These are phyloP conservation scores for Autographa pulchrina DNA, from an alignment of 2,888 invertebrate genomes.

Conservation along the genomic window DNA sequence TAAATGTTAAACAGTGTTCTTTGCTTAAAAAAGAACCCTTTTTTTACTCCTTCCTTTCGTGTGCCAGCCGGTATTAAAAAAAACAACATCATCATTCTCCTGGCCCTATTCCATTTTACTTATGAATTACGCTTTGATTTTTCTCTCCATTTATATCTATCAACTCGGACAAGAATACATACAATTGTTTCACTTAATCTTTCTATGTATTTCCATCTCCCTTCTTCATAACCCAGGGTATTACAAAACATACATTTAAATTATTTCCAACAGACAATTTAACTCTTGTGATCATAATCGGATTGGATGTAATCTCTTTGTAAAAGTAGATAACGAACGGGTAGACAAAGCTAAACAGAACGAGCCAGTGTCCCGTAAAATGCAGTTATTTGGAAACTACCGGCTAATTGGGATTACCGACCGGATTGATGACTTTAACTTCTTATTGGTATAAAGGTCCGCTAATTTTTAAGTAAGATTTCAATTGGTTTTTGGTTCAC, in stretches of 20 bases:
- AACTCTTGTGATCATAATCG: slow-evolving; percentile 4
- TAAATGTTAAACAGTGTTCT: slow-evolving; percentile 33
- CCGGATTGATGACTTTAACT: neutral
- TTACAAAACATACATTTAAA: neutral
- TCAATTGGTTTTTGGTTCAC: neutral
- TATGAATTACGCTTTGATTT: neutral
- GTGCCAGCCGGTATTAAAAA: neutral
- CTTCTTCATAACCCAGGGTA: neutral
- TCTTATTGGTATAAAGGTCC: neutral
- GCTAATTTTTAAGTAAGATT: neutral
- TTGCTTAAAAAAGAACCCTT: slow-evolving; percentile 21
- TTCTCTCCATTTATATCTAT: neutral
- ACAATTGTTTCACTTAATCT: neutral
- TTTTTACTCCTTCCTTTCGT: slow-evolving; percentile 27
- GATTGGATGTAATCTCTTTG: neutral
- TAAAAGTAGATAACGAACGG: slow-evolving; percentile 2
- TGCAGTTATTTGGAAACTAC: slow-evolving; percentile 4
- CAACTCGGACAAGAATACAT: neutral
- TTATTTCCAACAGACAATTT: neutral
- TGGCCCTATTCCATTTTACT: neutral
- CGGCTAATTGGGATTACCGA: neutral
- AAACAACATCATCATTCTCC: neutral
- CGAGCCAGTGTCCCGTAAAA: neutral
- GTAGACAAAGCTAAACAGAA: neutral
- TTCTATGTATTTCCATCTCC: neutral